These are phyloP conservation scores for Chloroclystis v-ata DNA, from an alignment of 2,888 invertebrate genomes.

Conservation along the genomic window DNA sequence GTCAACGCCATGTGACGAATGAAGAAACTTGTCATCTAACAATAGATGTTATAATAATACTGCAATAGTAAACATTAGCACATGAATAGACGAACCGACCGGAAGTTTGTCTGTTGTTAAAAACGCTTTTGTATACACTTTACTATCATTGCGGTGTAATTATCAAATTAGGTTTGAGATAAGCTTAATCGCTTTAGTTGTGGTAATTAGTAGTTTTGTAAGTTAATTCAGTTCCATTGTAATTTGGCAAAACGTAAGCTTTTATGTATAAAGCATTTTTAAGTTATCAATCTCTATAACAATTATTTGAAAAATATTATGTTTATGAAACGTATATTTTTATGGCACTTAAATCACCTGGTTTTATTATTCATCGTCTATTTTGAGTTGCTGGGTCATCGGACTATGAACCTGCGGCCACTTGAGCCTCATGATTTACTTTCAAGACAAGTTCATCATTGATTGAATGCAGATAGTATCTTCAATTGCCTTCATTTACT, in stretches of 20 bases:
- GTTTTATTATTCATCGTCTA: constrained; percentile 18
- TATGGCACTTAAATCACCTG: not conserved
- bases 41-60: constrained; percentile 29
- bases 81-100: constrained; percentile 42
- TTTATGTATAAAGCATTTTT: no score
- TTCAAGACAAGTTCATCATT: constrained; percentile 20
- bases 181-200: constrained; percentile 4
- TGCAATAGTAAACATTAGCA: constrained; percentile 46
- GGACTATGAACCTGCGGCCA: constrained; percentile 23
- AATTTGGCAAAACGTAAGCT: no score
- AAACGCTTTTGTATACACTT: constrained; percentile 18
- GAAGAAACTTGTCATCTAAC: constrained; percentile 17
- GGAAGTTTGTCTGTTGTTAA: constrained; percentile 43
- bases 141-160: not conserved
- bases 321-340: no score
- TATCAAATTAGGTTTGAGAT: constrained; percentile 9
- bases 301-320: no score
- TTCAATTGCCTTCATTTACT: constrained; percentile 16
- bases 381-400: constrained; percentile 24
- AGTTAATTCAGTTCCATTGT: not conserved
- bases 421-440: constrained; percentile 24
- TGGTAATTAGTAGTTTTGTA: constrained; percentile 4
- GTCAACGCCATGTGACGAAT: not conserved
- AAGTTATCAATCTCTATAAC: no score
- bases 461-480: constrained; percentile 17